Base-by-base conservation (phyloP, 2,888 invertebrate species). In the Sarcophaga caerulescens region DNA sequence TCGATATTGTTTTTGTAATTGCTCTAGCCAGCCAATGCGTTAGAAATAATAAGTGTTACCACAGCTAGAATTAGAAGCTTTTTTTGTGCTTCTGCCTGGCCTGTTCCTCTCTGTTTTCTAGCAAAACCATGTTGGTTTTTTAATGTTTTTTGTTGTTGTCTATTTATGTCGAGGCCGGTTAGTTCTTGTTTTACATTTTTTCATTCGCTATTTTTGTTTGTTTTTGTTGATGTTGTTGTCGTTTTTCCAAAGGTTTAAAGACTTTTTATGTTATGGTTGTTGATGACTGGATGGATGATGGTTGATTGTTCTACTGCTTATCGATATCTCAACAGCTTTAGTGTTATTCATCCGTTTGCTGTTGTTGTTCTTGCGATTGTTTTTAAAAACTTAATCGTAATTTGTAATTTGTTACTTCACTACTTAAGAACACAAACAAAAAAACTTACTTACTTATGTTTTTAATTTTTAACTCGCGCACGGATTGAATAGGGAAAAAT, bases 151-250 rank as follows among this genome's bases (percentile, higher is more conserved):
- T 86, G 84, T 84, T 86, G 75, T 86, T 86, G 84, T 79, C 47
- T 86, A 86, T 75, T 84, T 75, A 81, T 86, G 86, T 86, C 86
- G 86, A 86, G 86, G 86, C 81, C 84, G 84, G 84, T 86, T 81
- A 81, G 84, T 86, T 86, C 84, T 86, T 86, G 86, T 84, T 86
- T 66, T 70, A 70, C 57, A 35, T 66, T 59, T 73, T 65, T 75
- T 65, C 35, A 35, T 35, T 35, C 8, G 84, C 84, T 81, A 79
- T 78, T 86, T 86, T 81, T 86, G 84, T 84, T 84, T 86, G 60
- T 70, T 65, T 47, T 23, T 66, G 45, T 69, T 65, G 65, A 59
- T 52, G 75, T 62, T 14, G 62, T 23, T 23, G n/a, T n/a, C n/a
- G n/a, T 79, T 59, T 47, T 79, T 76, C 59, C 44, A 70, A 85